phyloP scores from a whole-genome alignment of 2,888 invertebrate species.

The Apamea sordens region DNA sequence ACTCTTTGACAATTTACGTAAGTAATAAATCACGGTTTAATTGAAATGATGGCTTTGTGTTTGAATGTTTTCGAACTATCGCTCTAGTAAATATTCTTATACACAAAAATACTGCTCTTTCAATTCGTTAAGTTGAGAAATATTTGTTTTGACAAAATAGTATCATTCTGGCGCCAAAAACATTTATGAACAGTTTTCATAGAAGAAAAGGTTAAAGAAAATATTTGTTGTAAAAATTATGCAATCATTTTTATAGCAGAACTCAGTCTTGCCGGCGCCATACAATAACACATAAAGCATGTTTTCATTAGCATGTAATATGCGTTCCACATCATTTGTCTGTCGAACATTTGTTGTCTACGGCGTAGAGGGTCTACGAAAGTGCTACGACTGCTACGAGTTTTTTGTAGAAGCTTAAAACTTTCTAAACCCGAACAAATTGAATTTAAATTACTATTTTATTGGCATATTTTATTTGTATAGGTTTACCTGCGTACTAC shows the following conservation, averaged over 20 bases:
- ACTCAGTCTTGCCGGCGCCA: constrained; percentile 47
- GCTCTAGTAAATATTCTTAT: constrained; percentile 9
- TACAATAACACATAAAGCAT: constrained; percentile 26
- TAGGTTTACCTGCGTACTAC: no score
- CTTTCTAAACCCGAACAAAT: neutral
- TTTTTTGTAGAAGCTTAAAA: constrained; percentile 1
- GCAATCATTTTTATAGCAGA: constrained; percentile 11
- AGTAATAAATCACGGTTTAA: no score
- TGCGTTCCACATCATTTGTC: constrained; percentile 28
- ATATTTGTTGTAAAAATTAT: constrained; percentile 4
- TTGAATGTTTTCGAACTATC: constrained; percentile 1
- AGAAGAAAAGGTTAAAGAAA: neutral
- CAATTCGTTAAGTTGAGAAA: neutral
- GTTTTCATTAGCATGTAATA: constrained; percentile 51
- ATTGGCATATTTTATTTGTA: neutral
- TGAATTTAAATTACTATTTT: neutral
- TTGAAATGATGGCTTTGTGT: no score
- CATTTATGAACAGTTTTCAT: neutral
- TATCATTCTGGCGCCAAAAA: constrained; percentile 20
- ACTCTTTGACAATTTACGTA: neutral
- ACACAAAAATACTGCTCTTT: neutral
- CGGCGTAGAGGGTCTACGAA: constrained; percentile 65
- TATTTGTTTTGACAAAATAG: constrained; percentile 1
- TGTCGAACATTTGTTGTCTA: constrained; percentile 43
- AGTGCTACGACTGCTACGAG: constrained; percentile 22